Conservation (phyloP, 2,113 vertebrate genomes). For the Promerops cafer region DNA sequence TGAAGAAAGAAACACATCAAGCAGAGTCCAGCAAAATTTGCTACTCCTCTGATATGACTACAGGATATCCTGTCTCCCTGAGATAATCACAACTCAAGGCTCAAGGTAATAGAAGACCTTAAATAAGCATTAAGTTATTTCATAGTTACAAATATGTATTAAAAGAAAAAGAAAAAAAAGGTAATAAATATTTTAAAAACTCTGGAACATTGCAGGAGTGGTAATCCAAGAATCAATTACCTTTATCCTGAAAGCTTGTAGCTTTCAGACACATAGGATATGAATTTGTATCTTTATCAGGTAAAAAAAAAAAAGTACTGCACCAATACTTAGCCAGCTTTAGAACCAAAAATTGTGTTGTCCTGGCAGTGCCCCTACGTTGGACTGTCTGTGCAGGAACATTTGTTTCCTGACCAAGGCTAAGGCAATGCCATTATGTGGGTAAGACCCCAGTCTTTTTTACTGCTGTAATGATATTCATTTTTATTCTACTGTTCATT, state of each 20-base stretch:
- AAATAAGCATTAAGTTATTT: not conserved
- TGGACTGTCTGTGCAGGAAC: not conserved
- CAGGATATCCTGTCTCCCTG: not conserved
- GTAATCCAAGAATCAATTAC: not conserved
- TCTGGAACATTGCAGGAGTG: not conserved
- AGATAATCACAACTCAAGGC: not conserved
- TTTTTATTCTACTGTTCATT: not conserved
- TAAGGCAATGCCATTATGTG: not conserved
- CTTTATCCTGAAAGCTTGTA: not conserved
- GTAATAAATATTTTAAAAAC: not conserved
- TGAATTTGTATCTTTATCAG: not conserved
- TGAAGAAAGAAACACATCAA: not conserved
- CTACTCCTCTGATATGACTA: not conserved
- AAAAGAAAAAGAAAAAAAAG: not conserved
- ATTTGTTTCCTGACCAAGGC: not conserved
- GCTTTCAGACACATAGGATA: fast-evolving
- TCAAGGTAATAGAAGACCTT: not conserved
- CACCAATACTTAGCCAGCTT: not conserved
- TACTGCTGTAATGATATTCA: not conserved
- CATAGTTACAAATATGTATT: not conserved
- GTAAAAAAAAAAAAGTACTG: not conserved
- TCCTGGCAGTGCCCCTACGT: not conserved
- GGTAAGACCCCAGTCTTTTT: not conserved
- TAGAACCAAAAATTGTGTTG: not conserved
- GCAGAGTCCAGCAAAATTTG: not conserved